Base-by-base conservation (phyloP, 1,140 invertebrate genomes). In the Polyergus mexicanus region DNA sequence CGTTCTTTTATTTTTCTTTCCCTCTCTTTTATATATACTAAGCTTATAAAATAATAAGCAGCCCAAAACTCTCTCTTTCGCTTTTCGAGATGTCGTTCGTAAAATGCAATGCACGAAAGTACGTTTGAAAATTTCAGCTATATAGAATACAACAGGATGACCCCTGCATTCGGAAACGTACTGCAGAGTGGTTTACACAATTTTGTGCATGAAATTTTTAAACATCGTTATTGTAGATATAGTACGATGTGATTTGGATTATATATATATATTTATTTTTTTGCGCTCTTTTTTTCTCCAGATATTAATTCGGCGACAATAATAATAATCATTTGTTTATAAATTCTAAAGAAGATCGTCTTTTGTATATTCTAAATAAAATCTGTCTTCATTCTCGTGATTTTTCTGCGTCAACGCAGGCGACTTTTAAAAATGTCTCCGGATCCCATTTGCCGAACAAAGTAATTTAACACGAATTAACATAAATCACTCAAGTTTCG, bases 401-500 rank as follows among this genome's bases (percentile, higher is more conserved):
- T 44, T 74, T 72, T 47, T 62, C 5, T 25, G 35, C 68, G 22
- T 69, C 32, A 16, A 54, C 22, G 28, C 16, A 5, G 38, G 19
- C 19, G 54, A 65, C 86, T 86, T 76, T 84, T 80, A 89, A 91
- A 92, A 91, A 86, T 71, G 85, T 84, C 76, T 77, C 47, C 83
- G 65, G 38, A 25, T 11, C 62, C 76, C 75, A 72, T 86, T 72
- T 38, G 74, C 81, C 78, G 88, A 85, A 92, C 89, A 88, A 90
- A 92, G 91, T 92, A 91, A 92, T 92, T 92, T 92, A 92, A 92
- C 89, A 86, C 86, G 87, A 92, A 92, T 92, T 91, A 92, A 92
- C 92, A 92, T 92, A 92, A 92, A 92, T 92, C 92, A 92, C 86
- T 87, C 80, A 77, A 88, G 88, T 83, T 91, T 77, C 86, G 69